Base-by-base conservation (phyloP, 2,888 invertebrate genomes). In the Sinhomidia bicolor region DNA sequence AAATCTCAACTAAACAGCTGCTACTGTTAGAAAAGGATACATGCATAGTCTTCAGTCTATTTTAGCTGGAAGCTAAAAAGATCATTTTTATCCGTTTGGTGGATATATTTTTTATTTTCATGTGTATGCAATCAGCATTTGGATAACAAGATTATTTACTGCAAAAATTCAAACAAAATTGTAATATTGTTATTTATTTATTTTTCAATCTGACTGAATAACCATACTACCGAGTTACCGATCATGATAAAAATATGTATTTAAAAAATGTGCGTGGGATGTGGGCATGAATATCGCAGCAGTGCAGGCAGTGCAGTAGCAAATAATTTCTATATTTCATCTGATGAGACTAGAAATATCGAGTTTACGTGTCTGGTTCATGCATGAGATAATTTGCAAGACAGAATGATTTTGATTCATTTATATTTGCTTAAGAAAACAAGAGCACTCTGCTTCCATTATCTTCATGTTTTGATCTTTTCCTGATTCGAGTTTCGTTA, bases 371-470 rank as follows among this genome's bases (percentile, higher is more conserved):
- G 65, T 71, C n/a, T 71, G 1, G 32, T 17, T 71, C 71, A 71
- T 44, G 71, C 71, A 71, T 71, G 20, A 71, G 71, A 68, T 68
- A 7, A 17, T 44, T 62, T 20, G 9, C 44, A 23, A 71, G 71
- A 71, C 71, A 44, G 51, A 36, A 36, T 36, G 4, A 47, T 20
- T 41, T 71, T 71, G 71, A 71, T 36, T 12, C 2, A 71, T 71
- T 71, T 71, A 41, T 57, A 14, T 57, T 6, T 17, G 57, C 57
- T 12, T n/a, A 14, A 41, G 36, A 17, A 68, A 68, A 68, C 41
- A 32, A 14, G 60, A 12, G 6, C 10, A 9, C 65, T 68, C 9
- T n/a, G n/a, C n/a, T 4, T 0, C 5, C 17, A 3, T 4, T 60
- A 60, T 62, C 62, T 51, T 17, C 20, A 71, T 17, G 44, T 44